phyloP scores from a whole-genome alignment of 1,140 invertebrate species.

The Euura lappo region DNA sequence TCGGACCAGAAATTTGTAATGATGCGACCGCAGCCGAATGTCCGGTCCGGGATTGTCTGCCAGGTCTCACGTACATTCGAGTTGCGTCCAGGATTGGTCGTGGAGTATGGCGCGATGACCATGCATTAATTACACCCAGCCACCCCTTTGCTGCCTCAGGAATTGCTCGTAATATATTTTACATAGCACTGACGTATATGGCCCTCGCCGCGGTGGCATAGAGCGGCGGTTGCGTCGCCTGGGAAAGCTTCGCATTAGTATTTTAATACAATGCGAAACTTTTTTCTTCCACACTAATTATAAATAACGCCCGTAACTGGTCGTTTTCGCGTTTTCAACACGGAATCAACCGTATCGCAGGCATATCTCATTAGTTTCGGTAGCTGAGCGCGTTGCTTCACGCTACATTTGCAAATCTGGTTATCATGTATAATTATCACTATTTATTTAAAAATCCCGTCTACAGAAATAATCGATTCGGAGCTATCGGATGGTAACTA shows the following conservation, averaged over 20 bases:
- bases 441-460: not conserved
- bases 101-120: not conserved
- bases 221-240: too few relatives aligned
- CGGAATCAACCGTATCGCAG: too few relatives aligned
- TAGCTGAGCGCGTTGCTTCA: not conserved
- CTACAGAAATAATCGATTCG: too few relatives aligned
- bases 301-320: not conserved
- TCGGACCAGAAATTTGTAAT: not conserved
- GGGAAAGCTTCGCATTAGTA: too few relatives aligned
- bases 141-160: not conserved
- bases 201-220: not conserved
- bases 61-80: not conserved
- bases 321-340: too few relatives aligned
- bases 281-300: not conserved
- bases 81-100: not conserved
- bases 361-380: not conserved
- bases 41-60: constrained; percentile 1
- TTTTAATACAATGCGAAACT: too few relatives aligned
- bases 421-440: not conserved
- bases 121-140: constrained; percentile 4
- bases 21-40: constrained; percentile 4
- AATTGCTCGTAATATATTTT: constrained; percentile 1
- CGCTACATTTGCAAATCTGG: too few relatives aligned
- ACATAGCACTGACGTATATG: not conserved
- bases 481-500: too few relatives aligned